phyloP scores from a whole-genome alignment of 2,888 invertebrate species.

The Lasiommata megera region DNA sequence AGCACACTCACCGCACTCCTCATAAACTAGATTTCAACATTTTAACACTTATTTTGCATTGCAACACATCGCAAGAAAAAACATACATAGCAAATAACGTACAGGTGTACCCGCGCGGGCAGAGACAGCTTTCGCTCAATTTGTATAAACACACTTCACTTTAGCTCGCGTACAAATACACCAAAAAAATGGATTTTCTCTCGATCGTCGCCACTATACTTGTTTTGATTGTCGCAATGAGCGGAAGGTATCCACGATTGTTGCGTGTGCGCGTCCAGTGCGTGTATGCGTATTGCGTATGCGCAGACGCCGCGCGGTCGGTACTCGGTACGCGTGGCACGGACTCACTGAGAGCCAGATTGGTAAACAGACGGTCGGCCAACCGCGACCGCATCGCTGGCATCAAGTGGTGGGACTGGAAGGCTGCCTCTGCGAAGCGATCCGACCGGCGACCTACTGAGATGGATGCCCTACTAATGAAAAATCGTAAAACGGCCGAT shows the following conservation, averaged over 20 bases:
- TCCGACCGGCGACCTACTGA: constrained; percentile 39
- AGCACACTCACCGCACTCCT: constrained; percentile 62
- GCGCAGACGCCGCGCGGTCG: constrained; percentile 17
- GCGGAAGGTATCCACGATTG: neutral
- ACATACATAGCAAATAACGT: constrained; percentile 60
- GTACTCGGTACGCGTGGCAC: constrained; percentile 35
- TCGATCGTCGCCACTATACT: constrained; percentile 4
- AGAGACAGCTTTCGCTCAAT: constrained; percentile 55
- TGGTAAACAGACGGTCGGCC: constrained; percentile 25
- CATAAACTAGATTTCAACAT: constrained; percentile 75
- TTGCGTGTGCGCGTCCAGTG: neutral
- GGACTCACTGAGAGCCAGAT: constrained; percentile 16
- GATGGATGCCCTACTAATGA: constrained; percentile 61
- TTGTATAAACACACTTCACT: constrained; percentile 37
- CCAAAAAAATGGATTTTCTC: constrained; percentile 15
- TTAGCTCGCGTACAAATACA: constrained; percentile 37
- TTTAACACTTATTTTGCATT: constrained; percentile 75
- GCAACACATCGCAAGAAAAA: constrained; percentile 68
- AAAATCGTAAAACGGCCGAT: constrained; percentile 43
- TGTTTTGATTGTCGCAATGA: constrained; percentile 1
- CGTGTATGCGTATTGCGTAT: constrained; percentile 17
- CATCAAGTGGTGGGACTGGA: constrained; percentile 24
- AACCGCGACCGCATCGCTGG: constrained; percentile 31
- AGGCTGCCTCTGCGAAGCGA: constrained; percentile 9
- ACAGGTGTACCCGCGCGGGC: constrained; percentile 46